These are phyloP conservation scores for Synergus umbraculus DNA, from an alignment of 2,888 invertebrate species.

Conservation along the genomic window DNA sequence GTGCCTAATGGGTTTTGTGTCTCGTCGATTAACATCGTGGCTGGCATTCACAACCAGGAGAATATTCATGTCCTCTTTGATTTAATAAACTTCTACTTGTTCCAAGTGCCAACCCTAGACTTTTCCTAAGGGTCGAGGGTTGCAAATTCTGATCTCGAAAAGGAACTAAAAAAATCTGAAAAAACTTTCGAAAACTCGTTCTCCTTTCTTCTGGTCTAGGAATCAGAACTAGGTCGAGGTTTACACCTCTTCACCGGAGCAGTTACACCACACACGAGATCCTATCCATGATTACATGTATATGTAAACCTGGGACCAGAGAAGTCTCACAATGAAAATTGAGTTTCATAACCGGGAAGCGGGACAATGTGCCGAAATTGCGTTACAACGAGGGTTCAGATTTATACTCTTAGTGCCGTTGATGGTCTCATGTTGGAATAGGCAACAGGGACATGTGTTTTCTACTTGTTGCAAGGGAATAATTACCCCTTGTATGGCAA, in stretches of 20 bases:
- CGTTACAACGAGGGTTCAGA: slow-evolving; percentile 71
- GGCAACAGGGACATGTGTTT: slow-evolving; percentile 77
- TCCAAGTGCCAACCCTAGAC: not conserved
- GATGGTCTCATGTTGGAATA: slow-evolving; percentile 65
- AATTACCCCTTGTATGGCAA: slow-evolving; percentile 62
- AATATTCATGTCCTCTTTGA: slow-evolving; percentile 38
- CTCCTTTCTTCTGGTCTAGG: slow-evolving; percentile 48
- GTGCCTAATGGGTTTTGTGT: slow-evolving; percentile 68
- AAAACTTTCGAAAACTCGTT: slow-evolving; percentile 54
- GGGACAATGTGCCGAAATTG: slow-evolving; percentile 71
- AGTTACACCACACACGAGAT: not conserved
- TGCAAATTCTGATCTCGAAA: not conserved
- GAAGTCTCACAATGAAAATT: slow-evolving; percentile 68
- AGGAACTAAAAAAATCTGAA: slow-evolving; percentile 46
- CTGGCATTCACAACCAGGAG: slow-evolving; percentile 62
- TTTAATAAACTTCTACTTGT: slow-evolving; percentile 34
- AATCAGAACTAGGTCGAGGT: slow-evolving; percentile 2
- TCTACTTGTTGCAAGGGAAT: slow-evolving; percentile 65
- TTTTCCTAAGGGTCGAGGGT: slow-evolving; percentile 20
- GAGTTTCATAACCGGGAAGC: slow-evolving; percentile 69
- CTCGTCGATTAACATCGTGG: slow-evolving; percentile 67
- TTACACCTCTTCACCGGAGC: not conserved
- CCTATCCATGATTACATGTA: not conserved
- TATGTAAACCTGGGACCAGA: slow-evolving; percentile 48
- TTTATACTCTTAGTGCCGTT: slow-evolving; percentile 58